phyloP scores from a whole-genome alignment of 2,113 vertebrate genomes.

The Plecturocebus donacophilus region DNA sequence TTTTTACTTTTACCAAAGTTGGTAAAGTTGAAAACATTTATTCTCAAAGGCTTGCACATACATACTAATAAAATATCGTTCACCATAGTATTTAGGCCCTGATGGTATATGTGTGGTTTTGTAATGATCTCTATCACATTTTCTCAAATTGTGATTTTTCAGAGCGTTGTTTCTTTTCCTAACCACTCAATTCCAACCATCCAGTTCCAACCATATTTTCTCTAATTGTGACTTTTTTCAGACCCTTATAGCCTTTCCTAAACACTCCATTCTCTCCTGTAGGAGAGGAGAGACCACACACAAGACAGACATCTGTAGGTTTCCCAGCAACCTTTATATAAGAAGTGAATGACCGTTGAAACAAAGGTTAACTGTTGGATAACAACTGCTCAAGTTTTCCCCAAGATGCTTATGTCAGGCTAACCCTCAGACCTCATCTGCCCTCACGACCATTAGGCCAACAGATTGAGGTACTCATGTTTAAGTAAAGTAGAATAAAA shows the following conservation, averaged over 20 bases:
- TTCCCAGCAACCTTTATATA: conserved; percentile 55
- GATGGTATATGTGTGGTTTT: neutral
- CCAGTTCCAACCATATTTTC: neutral
- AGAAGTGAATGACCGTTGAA: neutral
- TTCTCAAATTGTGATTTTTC: neutral
- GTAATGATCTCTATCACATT: neutral
- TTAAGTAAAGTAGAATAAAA: neutral
- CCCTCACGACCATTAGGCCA: neutral
- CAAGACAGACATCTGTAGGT: conserved; percentile 30
- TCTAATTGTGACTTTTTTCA: neutral
- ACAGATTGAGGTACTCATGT: neutral
- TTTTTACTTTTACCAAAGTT: neutral
- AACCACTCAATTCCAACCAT: neutral
- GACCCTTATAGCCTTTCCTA: neutral
- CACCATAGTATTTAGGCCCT: neutral
- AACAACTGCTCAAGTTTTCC: neutral
- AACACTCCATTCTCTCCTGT: neutral
- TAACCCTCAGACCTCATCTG: neutral
- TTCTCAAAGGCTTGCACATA: neutral
- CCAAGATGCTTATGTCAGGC: neutral
- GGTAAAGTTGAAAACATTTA: neutral
- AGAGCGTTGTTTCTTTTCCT: neutral
- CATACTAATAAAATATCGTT: neutral
- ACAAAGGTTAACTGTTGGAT: conserved; percentile 37
- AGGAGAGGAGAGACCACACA: neutral